These are phyloP conservation scores for Lateolabrax maculatus DNA, from an alignment of 2,797 vertebrate genomes.

Conservation along the genomic window DNA sequence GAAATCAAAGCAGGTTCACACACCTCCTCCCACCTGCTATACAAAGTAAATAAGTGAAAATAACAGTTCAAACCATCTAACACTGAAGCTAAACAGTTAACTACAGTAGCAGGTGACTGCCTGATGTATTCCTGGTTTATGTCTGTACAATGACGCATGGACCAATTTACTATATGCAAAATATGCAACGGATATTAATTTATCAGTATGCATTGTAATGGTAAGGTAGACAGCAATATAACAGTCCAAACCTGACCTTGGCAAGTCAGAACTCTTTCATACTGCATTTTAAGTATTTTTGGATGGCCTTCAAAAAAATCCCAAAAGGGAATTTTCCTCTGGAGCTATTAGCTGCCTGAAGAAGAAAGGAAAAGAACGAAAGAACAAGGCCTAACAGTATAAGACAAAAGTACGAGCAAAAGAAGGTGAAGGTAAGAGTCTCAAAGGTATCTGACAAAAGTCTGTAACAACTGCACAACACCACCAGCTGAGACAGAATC, in stretches of 20 bases:
- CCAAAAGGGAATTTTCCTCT: neutral
- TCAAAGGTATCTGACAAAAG: neutral
- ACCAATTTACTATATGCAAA: too few relatives aligned
- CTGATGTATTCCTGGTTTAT: neutral
- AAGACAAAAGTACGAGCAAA: neutral
- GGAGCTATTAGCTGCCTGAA: neutral
- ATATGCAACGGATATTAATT: too few relatives aligned
- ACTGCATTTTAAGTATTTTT: neutral
- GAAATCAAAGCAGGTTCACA: too few relatives aligned
- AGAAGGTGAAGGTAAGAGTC: neutral
- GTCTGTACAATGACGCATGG: neutral
- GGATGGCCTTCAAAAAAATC: neutral
- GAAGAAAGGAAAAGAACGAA: neutral
- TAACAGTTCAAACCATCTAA: too few relatives aligned
- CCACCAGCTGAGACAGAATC: neutral
- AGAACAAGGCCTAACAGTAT: accelerated
- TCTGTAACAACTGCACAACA: neutral
- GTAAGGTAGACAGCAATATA: too few relatives aligned
- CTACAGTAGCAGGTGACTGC: neutral
- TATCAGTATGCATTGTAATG: too few relatives aligned
- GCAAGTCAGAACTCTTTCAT: too few relatives aligned
- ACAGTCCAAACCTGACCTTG: too few relatives aligned
- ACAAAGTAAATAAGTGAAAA: neutral
- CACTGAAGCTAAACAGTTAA: neutral
- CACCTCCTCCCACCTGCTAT: neutral